Conservation (phyloP, 2,888 invertebrate genomes). For the Beris chalybata region DNA sequence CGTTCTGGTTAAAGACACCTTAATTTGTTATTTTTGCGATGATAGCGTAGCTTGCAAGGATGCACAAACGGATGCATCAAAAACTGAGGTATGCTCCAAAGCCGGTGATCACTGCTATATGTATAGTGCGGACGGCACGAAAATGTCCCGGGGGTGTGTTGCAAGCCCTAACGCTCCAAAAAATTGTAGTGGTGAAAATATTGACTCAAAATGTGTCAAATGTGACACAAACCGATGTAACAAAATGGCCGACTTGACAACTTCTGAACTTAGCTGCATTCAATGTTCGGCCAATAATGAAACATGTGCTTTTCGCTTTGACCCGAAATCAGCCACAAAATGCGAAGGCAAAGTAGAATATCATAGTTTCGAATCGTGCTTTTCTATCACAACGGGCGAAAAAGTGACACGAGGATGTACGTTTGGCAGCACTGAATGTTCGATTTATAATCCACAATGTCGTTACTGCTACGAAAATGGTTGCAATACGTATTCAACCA, state of each 20-base stretch:
- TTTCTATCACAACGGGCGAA: neutral
- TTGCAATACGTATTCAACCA: conserved; percentile 8
- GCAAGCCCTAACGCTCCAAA: conserved; percentile 39
- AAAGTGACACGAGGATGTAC: conserved; percentile 25
- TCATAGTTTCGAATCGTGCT: conserved; percentile 16
- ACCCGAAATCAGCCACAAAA: conserved; percentile 15
- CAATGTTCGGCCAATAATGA: conserved; percentile 38
- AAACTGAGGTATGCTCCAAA: neutral
- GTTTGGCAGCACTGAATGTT: neutral
- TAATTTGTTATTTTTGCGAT: conserved; percentile 42
- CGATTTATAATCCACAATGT: conserved; percentile 1
- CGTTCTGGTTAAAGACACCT: conserved; percentile 41
- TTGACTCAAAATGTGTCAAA: conserved; percentile 38
- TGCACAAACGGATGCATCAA: neutral
- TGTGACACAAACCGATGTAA: conserved; percentile 43
- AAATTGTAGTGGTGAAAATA: conserved; percentile 37
- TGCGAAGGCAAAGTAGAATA: conserved; percentile 42
- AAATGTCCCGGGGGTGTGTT: conserved; percentile 43
- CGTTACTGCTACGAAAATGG: conserved; percentile 13
- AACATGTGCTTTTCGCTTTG: conserved; percentile 40
- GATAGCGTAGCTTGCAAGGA: conserved; percentile 36
- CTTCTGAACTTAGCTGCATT: conserved; percentile 40
- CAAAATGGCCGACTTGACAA: conserved; percentile 23
- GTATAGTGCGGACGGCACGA: conserved; percentile 34
- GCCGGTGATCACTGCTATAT: conserved; percentile 43